These are phyloP conservation scores for Holocentrus rufus DNA, from an alignment of 2,797 vertebrate species.

Conservation along the genomic window DNA sequence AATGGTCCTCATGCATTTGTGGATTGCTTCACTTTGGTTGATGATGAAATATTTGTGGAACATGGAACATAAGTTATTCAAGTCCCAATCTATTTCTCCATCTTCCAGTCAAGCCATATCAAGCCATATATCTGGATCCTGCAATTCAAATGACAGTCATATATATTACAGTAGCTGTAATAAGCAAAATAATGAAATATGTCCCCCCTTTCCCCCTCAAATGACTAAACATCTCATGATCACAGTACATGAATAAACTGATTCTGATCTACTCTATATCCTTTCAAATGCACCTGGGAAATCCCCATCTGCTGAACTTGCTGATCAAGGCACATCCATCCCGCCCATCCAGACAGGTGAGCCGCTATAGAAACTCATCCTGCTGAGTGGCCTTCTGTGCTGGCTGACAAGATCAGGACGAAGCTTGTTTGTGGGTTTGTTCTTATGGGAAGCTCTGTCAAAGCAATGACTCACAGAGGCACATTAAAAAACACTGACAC, in stretches of 20 bases:
- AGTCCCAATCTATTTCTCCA: neutral
- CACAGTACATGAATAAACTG: slow-evolving; percentile 45
- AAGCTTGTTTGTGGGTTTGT: slow-evolving; percentile 43
- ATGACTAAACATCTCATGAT: slow-evolving; percentile 45
- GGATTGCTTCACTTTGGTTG: no score
- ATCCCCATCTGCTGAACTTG: slow-evolving; percentile 64
- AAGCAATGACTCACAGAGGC: slow-evolving; percentile 14
- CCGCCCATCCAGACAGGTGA: slow-evolving; percentile 54
- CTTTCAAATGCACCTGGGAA: slow-evolving; percentile 55
- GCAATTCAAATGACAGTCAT: neutral
- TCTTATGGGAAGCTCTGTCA: slow-evolving; percentile 33
- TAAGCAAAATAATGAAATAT: slow-evolving; percentile 5
- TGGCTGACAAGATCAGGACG: slow-evolving; percentile 38
- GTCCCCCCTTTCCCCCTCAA: slow-evolving; percentile 15
- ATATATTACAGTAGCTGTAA: neutral
- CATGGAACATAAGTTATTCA: no score
- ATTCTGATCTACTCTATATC: slow-evolving; percentile 41
- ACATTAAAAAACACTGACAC: neutral
- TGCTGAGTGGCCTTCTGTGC: slow-evolving; percentile 64
- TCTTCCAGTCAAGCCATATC: neutral
- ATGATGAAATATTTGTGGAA: no score
- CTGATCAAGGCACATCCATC: slow-evolving; percentile 59
- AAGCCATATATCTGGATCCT: neutral
- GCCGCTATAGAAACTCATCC: slow-evolving; percentile 29
- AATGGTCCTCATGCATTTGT: no score